Evolutionary conservation across 2,888 invertebrate species (phyloP).

Genomic region (Dicycla oo): DNA sequence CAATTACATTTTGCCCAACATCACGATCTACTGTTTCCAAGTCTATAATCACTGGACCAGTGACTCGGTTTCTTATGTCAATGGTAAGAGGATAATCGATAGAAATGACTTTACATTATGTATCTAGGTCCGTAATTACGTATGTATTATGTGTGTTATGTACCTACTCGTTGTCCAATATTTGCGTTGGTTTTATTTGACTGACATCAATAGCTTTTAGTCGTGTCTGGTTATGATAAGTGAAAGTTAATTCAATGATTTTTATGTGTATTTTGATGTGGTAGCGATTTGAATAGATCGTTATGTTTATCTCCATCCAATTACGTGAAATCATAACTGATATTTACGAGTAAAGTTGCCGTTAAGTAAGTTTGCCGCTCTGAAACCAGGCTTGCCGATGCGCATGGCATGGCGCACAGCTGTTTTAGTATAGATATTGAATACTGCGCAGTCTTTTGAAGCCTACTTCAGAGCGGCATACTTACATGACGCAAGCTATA

Average conservation of each 20-base stretch:
- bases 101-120: conserved; percentile 45
- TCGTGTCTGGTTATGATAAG: conserved; percentile 37
- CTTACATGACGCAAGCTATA: too few species aligned
- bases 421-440: too few species aligned
- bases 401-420: too few species aligned
- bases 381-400: too few species aligned
- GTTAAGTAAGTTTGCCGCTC: too few species aligned
- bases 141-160: conserved; percentile 51
- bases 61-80: conserved; percentile 19
- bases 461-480: too few species aligned
- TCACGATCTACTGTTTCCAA: not conserved
- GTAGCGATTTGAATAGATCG: conserved; percentile 16
- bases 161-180: conserved; percentile 40
- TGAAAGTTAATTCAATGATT: conserved; percentile 46
- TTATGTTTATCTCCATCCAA: not conserved
- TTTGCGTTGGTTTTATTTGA: conserved; percentile 51
- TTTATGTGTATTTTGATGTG: conserved; percentile 18
- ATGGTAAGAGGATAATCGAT: conserved; percentile 31
- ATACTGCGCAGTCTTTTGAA: too few species aligned
- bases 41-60: not conserved
- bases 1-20: not conserved
- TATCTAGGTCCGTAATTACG: conserved; percentile 49
- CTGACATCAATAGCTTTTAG: conserved; percentile 53
- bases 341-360: not conserved
- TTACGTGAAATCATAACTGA: not conserved